Percentiles rank a stretch among this genome's conserved stretches.
Conservation (phyloP, 1,140 invertebrate species). For the Lethocerus indicus region DNA sequence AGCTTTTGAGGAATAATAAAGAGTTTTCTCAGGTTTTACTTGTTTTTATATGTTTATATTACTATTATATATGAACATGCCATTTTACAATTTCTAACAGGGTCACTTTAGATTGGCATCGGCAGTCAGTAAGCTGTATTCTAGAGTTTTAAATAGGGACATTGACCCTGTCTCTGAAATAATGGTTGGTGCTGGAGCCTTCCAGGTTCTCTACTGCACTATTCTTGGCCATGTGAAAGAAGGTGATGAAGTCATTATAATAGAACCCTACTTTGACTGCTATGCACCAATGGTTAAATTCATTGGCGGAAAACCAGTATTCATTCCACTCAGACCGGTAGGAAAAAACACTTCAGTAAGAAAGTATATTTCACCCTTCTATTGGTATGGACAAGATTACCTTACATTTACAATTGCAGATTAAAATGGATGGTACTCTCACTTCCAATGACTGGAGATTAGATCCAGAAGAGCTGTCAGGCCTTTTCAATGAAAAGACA, state of each 20-base stretch:
- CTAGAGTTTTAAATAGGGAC: conserved; percentile 48
- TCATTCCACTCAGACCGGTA: conserved; percentile 73
- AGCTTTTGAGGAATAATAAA: not conserved
- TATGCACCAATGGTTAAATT: conserved; percentile 87
- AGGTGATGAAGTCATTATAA: conserved; percentile 88
- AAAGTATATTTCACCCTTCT: not conserved
- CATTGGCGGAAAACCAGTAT: conserved; percentile 73
- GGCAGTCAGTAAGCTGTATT: conserved; percentile 70
- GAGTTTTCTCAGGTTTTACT: not conserved
- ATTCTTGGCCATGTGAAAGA: conserved; percentile 70
- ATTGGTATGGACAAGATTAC: not conserved
- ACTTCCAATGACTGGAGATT: conserved; percentile 79
- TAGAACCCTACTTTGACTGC: conserved; percentile 97
- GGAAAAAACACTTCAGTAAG: conserved; percentile 19
- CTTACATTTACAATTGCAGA: conserved; percentile 20
- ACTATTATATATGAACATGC: not conserved
- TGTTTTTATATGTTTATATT: not conserved
- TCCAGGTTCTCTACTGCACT: conserved; percentile 73
- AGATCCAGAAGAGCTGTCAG: conserved; percentile 63
- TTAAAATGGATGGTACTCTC: conserved; percentile 22
- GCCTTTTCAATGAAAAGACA: conserved; percentile 76
- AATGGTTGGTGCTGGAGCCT: conserved; percentile 79
- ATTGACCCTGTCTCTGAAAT: conserved; percentile 74
- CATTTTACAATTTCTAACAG: conserved; percentile 31
- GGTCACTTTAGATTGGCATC: conserved; percentile 83